Conservation (phyloP, 1,140 invertebrate species). For the Potamilus streckersoni region DNA sequence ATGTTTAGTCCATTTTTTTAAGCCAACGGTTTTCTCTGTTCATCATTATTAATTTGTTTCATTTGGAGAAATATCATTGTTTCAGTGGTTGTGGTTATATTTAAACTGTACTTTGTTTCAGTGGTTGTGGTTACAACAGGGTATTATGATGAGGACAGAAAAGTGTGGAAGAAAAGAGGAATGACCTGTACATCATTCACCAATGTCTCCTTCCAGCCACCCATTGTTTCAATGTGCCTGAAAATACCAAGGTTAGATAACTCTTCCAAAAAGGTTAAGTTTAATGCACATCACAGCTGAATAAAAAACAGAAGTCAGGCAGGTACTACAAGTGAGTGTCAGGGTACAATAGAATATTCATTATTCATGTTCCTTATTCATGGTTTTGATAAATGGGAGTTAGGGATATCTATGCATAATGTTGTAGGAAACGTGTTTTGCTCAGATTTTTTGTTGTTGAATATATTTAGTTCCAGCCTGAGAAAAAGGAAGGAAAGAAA, state of each 20-base stretch:
- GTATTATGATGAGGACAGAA: conserved; percentile 39
- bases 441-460: too few species aligned
- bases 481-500: background rate
- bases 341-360: too few species aligned
- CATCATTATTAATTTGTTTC: too few species aligned
- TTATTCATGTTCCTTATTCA: too few species aligned
- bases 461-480: too few species aligned
- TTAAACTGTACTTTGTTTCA: conserved; percentile 29
- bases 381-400: too few species aligned
- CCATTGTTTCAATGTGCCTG: conserved; percentile 63
- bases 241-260: conserved; percentile 58
- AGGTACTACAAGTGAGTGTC: too few species aligned
- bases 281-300: too few species aligned
- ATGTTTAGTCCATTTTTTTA: background rate
- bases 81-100: conserved; percentile 53
- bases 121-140: conserved; percentile 62
- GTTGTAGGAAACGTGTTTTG: too few species aligned
- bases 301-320: too few species aligned
- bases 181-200: conserved; percentile 65
- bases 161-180: conserved; percentile 58
- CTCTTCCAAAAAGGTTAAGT: background rate
- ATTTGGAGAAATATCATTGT: background rate
- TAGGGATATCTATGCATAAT: too few species aligned
- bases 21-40: background rate
- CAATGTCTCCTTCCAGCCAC: conserved; percentile 60